phyloP scores from a whole-genome alignment of 1,140 invertebrate genomes.

The Thaumatotibia leucotreta region DNA sequence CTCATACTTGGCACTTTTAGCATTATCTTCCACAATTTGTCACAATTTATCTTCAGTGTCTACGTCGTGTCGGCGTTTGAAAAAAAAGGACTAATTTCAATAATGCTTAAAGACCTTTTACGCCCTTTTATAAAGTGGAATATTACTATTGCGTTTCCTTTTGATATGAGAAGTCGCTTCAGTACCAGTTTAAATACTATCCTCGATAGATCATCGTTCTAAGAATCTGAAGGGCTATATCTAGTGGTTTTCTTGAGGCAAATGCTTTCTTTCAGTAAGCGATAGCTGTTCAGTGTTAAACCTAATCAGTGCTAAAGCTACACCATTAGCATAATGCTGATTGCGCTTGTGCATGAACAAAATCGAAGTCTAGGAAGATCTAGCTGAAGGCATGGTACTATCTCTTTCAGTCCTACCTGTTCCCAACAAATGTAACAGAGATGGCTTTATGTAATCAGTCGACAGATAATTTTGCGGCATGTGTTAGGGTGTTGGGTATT shows the following conservation, averaged over 20 bases:
- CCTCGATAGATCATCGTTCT: background rate
- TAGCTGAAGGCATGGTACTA: too few relatives aligned
- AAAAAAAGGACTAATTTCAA: background rate
- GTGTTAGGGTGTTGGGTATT: too few relatives aligned
- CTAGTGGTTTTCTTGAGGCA: too few relatives aligned
- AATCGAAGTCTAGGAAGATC: background rate
- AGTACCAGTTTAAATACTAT: too few relatives aligned
- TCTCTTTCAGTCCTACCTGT: too few relatives aligned
- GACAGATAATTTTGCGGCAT: too few relatives aligned
- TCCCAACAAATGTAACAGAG: too few relatives aligned
- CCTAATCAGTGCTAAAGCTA: background rate
- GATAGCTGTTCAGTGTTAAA: background rate
- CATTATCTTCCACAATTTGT: constrained; percentile 15
- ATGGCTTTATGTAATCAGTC: too few relatives aligned
- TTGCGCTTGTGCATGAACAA: background rate
- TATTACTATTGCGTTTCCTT: background rate
- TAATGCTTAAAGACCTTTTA: background rate
- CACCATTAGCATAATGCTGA: background rate
- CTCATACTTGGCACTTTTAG: background rate
- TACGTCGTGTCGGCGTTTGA: background rate
- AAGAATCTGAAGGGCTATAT: too few relatives aligned
- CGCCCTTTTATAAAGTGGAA: background rate
- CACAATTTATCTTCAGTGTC: constrained; percentile 18
- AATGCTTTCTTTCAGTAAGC: background rate
- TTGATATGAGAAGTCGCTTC: too few relatives aligned